Conservation (phyloP, 2,797 vertebrate genomes). For the Cynodonichthys magdalenae region DNA sequence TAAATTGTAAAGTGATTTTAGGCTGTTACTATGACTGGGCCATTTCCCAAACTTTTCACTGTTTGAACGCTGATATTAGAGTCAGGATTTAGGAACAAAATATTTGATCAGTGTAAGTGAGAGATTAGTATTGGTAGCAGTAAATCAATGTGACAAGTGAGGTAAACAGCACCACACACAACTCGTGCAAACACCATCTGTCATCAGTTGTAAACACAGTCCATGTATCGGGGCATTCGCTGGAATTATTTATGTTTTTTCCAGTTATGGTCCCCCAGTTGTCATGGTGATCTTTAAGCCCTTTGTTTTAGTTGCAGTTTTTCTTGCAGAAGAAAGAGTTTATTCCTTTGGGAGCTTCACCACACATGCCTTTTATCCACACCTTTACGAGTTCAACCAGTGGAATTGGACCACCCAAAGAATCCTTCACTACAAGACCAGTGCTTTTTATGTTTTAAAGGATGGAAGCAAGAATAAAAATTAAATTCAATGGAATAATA, state of each 20-base stretch:
- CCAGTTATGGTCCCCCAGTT: not conserved
- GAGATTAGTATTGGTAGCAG: not conserved
- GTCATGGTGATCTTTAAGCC: not conserved
- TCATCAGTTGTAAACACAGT: not conserved
- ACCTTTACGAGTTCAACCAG: not conserved
- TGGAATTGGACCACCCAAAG: not conserved
- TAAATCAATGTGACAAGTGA: not conserved
- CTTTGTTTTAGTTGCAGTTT: not conserved
- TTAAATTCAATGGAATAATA: too few relatives aligned
- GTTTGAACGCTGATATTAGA: not conserved
- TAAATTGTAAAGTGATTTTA: too few relatives aligned
- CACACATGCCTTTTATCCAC: not conserved
- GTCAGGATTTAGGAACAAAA: not conserved
- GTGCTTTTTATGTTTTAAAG: too few relatives aligned
- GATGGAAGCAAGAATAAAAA: not conserved
- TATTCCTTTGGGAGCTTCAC: not conserved
- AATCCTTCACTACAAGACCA: not conserved
- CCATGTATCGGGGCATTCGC: not conserved
- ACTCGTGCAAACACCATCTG: not conserved
- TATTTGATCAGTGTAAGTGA: not conserved
- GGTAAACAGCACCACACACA: not conserved
- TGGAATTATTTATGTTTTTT: not conserved
- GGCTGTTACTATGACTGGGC: too few relatives aligned
- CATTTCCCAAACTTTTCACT: not conserved
- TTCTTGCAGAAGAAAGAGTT: not conserved